phyloP scores from a whole-genome alignment of 2,888 invertebrate species.

The Meloe dianella region DNA sequence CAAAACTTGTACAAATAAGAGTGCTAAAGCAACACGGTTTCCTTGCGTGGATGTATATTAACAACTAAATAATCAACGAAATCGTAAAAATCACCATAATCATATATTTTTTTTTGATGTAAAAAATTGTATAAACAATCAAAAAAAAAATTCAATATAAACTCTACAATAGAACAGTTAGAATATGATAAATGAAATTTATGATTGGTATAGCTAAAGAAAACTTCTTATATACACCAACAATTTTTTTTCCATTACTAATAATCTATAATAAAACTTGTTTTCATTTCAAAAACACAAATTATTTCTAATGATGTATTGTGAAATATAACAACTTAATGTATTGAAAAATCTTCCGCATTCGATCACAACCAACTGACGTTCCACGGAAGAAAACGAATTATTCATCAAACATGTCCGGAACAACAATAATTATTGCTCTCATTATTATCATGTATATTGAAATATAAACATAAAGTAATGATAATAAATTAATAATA shows the following conservation, averaged over 20 bases:
- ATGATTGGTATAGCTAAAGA: neutral
- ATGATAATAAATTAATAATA: conserved; percentile 16
- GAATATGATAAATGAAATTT: neutral
- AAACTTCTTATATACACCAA: neutral
- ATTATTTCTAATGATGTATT: neutral
- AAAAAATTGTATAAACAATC: neutral
- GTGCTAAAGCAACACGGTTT: too few relatives aligned
- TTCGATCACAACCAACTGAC: conserved; percentile 19
- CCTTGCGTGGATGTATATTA: too few relatives aligned
- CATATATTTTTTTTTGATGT: too few relatives aligned
- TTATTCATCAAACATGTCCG: conserved; percentile 13
- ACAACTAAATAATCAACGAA: too few relatives aligned
- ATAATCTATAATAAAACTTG: neutral
- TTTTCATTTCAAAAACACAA: neutral
- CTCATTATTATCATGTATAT: conserved; percentile 15
- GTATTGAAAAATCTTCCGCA: conserved; percentile 16
- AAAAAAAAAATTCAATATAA: neutral
- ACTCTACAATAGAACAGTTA: neutral
- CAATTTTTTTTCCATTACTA: neutral
- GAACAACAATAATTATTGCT: conserved; percentile 15
- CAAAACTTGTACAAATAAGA: too few relatives aligned
- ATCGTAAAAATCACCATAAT: neutral
- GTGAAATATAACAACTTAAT: neutral
- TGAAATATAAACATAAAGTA: conserved; percentile 15
- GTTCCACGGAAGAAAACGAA: conserved; percentile 16